These are phyloP conservation scores for Anolis sagrei DNA, from an alignment of 2,113 vertebrate genomes.

Conservation along the genomic window DNA sequence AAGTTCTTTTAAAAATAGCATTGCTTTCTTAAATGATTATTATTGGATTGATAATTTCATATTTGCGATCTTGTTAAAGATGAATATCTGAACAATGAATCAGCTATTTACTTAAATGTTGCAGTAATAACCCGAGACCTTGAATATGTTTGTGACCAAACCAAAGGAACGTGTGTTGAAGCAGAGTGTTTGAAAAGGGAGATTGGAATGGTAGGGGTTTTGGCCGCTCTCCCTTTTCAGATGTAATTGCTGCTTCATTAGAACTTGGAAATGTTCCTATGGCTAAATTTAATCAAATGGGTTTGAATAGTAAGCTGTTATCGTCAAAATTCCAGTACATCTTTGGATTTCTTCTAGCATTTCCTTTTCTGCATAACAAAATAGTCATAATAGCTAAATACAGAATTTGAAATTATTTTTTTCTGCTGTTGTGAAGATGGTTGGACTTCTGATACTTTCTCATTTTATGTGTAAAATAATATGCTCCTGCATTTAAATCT, in stretches of 20 bases:
- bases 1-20: neutral
- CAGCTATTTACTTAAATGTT: constrained; percentile 16
- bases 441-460: too few species aligned
- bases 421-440: constrained; percentile 5
- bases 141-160: constrained; percentile 58
- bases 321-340: constrained; percentile 75
- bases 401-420: constrained; percentile 63
- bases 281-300: constrained; percentile 88
- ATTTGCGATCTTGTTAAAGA: constrained; percentile 2
- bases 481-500: neutral
- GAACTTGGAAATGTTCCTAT: constrained; percentile 83
- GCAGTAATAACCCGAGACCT: neutral
- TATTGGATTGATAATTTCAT: neutral
- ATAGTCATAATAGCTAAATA: constrained; percentile 63
- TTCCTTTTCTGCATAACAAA: constrained; percentile 65
- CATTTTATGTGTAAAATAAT: neutral
- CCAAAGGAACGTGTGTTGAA: constrained; percentile 68
- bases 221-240: constrained; percentile 81
- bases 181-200: constrained; percentile 75
- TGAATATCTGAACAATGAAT: neutral
- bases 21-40: constrained; percentile 29
- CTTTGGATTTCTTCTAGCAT: constrained; percentile 68
- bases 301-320: constrained; percentile 80
- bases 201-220: constrained; percentile 76
- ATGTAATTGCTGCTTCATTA: constrained; percentile 89